Conservation (phyloP, 2,888 invertebrate species). For the Helleia helle region DNA sequence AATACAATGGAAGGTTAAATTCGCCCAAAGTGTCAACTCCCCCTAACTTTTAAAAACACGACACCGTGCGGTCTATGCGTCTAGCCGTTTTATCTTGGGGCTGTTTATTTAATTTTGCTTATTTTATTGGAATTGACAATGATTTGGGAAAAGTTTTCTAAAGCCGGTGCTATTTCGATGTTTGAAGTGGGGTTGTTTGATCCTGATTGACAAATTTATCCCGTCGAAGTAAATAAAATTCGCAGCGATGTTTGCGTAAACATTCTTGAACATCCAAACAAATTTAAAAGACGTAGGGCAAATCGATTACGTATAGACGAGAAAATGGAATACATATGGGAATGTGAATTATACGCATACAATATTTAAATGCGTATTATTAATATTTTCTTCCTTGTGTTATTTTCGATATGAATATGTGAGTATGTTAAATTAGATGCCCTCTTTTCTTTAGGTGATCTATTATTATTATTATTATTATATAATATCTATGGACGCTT, state of each 20-base stretch:
- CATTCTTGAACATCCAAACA: constrained; percentile 40
- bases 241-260: constrained; percentile 32
- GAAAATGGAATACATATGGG: too few relatives aligned
- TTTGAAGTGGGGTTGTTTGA: constrained; percentile 40
- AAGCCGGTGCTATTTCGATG: constrained; percentile 32
- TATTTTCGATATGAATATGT: too few relatives aligned
- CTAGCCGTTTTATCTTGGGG: constrained; percentile 68
- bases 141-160: constrained; percentile 54
- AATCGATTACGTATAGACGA: constrained; percentile 26
- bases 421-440: too few relatives aligned
- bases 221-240: constrained; percentile 49
- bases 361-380: too few relatives aligned
- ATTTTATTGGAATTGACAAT: constrained; percentile 69
- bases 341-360: too few relatives aligned
- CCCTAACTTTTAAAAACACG: constrained; percentile 67
- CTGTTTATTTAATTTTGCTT: constrained; percentile 67
- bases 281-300: constrained; percentile 44
- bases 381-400: too few relatives aligned
- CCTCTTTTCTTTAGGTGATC: too few relatives aligned
- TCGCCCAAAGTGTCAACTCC: constrained; percentile 69
- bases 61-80: constrained; percentile 62
- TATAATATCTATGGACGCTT: too few relatives aligned
- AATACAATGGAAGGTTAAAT: constrained; percentile 73
- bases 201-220: constrained; percentile 65
- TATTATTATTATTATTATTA: too few relatives aligned